A percentile compares a stretch with the other conserved stretches of the same genome.
Conservation (phyloP, 2,113 vertebrate species). For the Smithornis capensis region DNA sequence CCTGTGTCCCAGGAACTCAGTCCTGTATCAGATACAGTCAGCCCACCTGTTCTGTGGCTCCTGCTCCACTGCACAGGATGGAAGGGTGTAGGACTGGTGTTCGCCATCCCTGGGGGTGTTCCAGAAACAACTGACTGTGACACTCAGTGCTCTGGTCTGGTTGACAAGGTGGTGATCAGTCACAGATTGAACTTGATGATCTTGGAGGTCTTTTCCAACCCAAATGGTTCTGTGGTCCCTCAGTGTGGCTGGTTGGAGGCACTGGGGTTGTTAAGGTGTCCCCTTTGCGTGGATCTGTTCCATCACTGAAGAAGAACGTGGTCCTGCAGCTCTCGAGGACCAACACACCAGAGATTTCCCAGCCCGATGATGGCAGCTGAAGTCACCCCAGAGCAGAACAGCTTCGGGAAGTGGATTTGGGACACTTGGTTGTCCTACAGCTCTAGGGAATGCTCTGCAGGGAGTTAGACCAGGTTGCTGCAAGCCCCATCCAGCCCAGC, state of each 20-base stretch:
- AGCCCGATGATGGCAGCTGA: neutral
- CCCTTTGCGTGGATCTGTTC: neutral
- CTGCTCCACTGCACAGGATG: neutral
- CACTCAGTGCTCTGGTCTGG: neutral
- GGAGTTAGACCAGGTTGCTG: neutral
- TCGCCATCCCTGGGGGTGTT: neutral
- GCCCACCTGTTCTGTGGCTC: neutral
- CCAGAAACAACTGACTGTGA: neutral
- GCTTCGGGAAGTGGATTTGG: neutral
- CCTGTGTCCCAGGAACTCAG: neutral
- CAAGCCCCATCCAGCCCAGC: neutral
- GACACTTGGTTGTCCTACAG: neutral
- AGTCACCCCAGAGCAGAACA: neutral
- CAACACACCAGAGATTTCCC: accelerated
- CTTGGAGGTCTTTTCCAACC: neutral
- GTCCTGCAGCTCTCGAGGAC: neutral
- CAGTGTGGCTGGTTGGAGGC: neutral
- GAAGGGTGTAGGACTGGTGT: neutral
- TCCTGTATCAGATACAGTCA: neutral
- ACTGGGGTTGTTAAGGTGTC: neutral
- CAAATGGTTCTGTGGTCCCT: neutral
- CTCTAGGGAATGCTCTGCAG: neutral
- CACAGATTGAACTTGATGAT: neutral
- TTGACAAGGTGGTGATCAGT: neutral
- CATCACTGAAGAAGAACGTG: accelerated